Base-by-base conservation (phyloP, 2,113 vertebrate species). In the Vimba vimba region DNA sequence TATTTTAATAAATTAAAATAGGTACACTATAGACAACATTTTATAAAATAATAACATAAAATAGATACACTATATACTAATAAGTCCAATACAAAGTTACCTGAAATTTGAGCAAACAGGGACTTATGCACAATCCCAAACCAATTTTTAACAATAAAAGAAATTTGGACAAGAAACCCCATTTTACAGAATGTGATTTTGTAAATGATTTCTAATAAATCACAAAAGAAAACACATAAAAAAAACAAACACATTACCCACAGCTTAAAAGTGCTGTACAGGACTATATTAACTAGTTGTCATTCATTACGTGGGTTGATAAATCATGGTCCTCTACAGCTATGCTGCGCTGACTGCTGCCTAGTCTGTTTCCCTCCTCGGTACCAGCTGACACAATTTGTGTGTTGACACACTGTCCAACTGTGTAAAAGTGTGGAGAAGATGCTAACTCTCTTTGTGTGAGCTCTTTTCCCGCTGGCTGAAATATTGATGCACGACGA, bases 351-450 rank as follows among this genome's bases (percentile, higher is more conserved):
- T 21, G 43, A 74, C 79, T 62, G 69, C 57, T 47, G 76, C 57
- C 82, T 77, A 30, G 9, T 8, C 47, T 15, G 11, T 84, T 81
- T 50, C 7, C 36, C 55, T 33, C 71, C 68, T 69, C 43, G 1
- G 15, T 74, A 36, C 66, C 13, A 64, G 62, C 82, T 79, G 81
- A 83, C 57, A 84, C 71, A 59, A 84, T 87, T 76, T 87, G 50
- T 81, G 77, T 86, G 88, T 84, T 87, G 68, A 87, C 76, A 87
- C 85, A 81, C 68, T 73, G 77, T 59, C 86, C 88, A 86, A 75
- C 80, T 89, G 86, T 86, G 79, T 57, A 69, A 81, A 76, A 83
- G 71, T 64, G 69, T 77, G 50, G 66, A 80, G 82, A 89, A 62
- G 76, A 59, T 43, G 62, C 71, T 88, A 73, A 77, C 62, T 64